Percentiles rank a stretch among this genome's conserved stretches.
Conservation (phyloP, 2,888 invertebrate genomes). For the Leptothorax acervorum region DNA sequence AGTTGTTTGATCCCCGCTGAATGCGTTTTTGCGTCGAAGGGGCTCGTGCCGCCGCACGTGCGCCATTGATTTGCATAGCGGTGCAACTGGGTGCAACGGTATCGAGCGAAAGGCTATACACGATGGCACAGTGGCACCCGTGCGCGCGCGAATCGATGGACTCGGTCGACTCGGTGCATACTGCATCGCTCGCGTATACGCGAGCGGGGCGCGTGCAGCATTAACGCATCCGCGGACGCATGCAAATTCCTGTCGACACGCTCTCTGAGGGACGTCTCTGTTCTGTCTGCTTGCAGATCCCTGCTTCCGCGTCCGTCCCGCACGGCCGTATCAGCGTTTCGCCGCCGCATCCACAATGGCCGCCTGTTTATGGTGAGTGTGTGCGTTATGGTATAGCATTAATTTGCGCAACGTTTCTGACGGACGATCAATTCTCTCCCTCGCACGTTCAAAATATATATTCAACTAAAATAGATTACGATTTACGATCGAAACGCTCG, state of each 20-base stretch:
- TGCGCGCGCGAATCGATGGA: constrained; percentile 29
- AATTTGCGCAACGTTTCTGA: constrained; percentile 27
- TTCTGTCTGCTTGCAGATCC: constrained; percentile 77
- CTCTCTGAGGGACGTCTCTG: constrained; percentile 46
- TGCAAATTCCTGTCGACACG: constrained; percentile 48
- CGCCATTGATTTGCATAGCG: constrained; percentile 21
- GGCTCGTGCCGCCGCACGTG: not conserved
- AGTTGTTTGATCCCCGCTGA: constrained; percentile 3
- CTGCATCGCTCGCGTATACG: not conserved
- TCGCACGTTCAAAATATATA: constrained; percentile 35
- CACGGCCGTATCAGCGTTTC: constrained; percentile 60
- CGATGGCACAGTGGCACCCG: constrained; percentile 17
- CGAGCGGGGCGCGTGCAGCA: constrained; percentile 14
- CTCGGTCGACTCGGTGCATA: not conserved
- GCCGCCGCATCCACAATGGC: constrained; percentile 78
- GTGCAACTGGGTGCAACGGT: constrained; percentile 14
- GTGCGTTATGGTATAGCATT: constrained; percentile 18
- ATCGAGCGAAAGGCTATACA: constrained; percentile 29
- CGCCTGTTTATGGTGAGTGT: constrained; percentile 81
- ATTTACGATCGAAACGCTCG: not conserved
- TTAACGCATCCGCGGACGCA: constrained; percentile 43
- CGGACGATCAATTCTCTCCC: constrained; percentile 36
- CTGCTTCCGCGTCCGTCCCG: constrained; percentile 52
- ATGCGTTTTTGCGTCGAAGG: constrained; percentile 21
- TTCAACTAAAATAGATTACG: not conserved